phyloP scores from a whole-genome alignment of 2,888 invertebrate genomes.

The Atherix ibis region DNA sequence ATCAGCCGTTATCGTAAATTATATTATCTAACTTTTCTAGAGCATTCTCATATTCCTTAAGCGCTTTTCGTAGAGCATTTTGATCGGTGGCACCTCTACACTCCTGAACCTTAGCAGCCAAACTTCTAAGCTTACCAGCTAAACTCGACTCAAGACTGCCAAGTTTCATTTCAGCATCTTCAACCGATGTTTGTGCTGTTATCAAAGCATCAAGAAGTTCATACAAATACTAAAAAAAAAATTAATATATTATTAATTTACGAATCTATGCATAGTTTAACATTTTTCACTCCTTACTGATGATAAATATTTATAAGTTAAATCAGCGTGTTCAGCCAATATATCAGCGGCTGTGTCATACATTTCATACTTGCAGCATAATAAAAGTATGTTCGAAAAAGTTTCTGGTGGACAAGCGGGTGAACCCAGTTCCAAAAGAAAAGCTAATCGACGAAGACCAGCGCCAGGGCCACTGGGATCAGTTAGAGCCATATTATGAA shows the following conservation, averaged over 20 bases:
- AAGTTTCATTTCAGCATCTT: constrained; percentile 89
- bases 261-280: background rate
- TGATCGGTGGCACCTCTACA: constrained; percentile 79
- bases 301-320: constrained; percentile 87
- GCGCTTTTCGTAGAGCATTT: constrained; percentile 72
- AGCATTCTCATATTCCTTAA: constrained; percentile 81
- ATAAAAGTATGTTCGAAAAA: constrained; percentile 82
- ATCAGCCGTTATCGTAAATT: background rate
- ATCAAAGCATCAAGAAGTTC: constrained; percentile 94
- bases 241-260: background rate
- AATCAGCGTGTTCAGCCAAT: constrained; percentile 89
- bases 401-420: constrained; percentile 84
- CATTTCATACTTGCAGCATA: constrained; percentile 95
- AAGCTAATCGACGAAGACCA: constrained; percentile 62
- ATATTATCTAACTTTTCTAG: constrained; percentile 45
- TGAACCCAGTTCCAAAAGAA: constrained; percentile 85
- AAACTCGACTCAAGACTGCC: constrained; percentile 86
- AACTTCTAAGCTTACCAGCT: constrained; percentile 74
- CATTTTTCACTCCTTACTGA: constrained; percentile 40
- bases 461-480: constrained; percentile 91
- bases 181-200: constrained; percentile 90
- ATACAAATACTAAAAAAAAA: constrained; percentile 56
- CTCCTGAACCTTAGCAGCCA: constrained; percentile 90
- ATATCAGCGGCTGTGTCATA: constrained; percentile 97
- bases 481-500: constrained; percentile 88